Percentiles rank a stretch among this genome's conserved stretches.
Conservation (phyloP, 2,113 vertebrate species). For the Erythrocebus patas region DNA sequence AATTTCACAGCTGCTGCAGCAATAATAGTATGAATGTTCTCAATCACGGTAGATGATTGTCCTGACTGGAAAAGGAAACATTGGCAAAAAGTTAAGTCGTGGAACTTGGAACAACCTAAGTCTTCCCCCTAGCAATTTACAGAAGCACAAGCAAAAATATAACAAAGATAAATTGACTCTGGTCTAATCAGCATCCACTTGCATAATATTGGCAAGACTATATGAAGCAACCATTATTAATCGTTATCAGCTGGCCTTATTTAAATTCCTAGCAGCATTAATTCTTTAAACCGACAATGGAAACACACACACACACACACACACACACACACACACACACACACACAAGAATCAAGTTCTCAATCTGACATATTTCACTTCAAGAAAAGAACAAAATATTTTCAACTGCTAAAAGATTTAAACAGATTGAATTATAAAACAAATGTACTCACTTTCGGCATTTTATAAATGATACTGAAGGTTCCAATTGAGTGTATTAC, state of each 20-base stretch:
- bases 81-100: neutral
- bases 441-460: neutral
- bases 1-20: conserved; percentile 98
- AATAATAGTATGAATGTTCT: conserved; percentile 99
- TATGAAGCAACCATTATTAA: neutral
- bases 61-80: conserved; percentile 86
- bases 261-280: neutral
- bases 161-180: neutral
- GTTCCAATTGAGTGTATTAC: neutral
- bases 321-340: neutral
- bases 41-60: conserved; percentile 98
- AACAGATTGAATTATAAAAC: neutral
- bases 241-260: neutral
- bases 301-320: neutral
- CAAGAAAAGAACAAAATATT: conserved; percentile 35
- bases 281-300: neutral
- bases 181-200: neutral
- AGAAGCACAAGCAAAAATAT: neutral
- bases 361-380: neutral
- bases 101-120: neutral
- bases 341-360: neutral
- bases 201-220: neutral
- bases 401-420: neutral
- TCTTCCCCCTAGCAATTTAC: neutral
- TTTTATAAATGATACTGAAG: conserved; percentile 13